phyloP scores from a whole-genome alignment of 2,888 invertebrate species.

The Oscheius sp. region DNA sequence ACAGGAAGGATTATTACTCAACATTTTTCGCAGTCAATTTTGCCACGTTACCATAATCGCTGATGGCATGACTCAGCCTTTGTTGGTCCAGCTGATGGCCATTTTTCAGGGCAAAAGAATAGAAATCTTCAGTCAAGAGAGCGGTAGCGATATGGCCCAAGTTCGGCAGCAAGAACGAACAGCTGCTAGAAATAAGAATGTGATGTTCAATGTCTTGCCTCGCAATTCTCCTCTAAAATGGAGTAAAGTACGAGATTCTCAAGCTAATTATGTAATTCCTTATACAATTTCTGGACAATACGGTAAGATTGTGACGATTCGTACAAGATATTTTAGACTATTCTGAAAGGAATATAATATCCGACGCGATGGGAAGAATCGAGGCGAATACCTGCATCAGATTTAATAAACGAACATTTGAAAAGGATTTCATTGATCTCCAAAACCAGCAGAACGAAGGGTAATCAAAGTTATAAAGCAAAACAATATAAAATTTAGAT shows the following conservation, averaged over 20 bases:
- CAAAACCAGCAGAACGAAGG: slow-evolving; percentile 60
- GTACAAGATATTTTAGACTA: slow-evolving; percentile 43
- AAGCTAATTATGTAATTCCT: slow-evolving; percentile 57
- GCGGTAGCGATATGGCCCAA: slow-evolving; percentile 53
- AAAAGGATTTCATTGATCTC: slow-evolving; percentile 61
- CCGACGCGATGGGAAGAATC: slow-evolving; percentile 56
- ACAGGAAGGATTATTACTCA: neutral
- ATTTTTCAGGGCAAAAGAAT: slow-evolving; percentile 50
- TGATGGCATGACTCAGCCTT: neutral
- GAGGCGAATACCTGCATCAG: slow-evolving; percentile 62
- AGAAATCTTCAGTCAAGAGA: slow-evolving; percentile 54
- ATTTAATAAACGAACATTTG: slow-evolving; percentile 45
- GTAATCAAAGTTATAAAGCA: slow-evolving; percentile 32
- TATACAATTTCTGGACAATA: slow-evolving; percentile 57
- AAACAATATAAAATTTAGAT: slow-evolving; percentile 40
- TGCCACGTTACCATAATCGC: neutral
- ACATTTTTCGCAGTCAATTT: neutral
- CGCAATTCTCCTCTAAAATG: slow-evolving; percentile 50
- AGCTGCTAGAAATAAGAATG: slow-evolving; percentile 17
- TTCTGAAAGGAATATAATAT: slow-evolving; percentile 50
- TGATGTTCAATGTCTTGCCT: slow-evolving; percentile 43
- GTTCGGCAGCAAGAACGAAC: no score
- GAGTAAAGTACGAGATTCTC: slow-evolving; percentile 44
- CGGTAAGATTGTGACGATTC: slow-evolving; percentile 37
- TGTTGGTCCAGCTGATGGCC: slow-evolving; percentile 10